Percentiles rank a stretch among this genome's conserved stretches.
Evolutionary conservation across 2,888 invertebrate species (phyloP).

Genomic region (Lamproptera curius): DNA sequence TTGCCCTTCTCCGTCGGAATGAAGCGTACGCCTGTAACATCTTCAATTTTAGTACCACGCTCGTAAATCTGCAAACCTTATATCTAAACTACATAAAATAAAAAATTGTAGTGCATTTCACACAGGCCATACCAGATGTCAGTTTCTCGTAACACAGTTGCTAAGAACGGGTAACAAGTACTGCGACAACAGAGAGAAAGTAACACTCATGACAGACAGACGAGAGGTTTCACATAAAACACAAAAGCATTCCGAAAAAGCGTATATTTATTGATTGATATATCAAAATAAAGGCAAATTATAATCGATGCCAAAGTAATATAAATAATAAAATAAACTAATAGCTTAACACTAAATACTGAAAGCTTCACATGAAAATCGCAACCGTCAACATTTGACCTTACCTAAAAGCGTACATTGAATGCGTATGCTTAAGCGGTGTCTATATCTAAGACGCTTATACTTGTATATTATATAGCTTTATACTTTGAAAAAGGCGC

Average conservation of each 20-base stretch:
- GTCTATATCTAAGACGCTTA: too few relatives aligned
- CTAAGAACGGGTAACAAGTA: too few relatives aligned
- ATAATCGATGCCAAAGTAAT: neutral
- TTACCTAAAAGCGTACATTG: neutral
- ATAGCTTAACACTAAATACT: neutral
- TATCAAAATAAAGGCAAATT: neutral
- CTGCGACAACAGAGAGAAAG: too few relatives aligned
- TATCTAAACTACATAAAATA: too few relatives aligned
- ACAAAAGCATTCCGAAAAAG: conserved; percentile 3
- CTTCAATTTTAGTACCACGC: conserved; percentile 12
- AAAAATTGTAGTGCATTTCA: too few relatives aligned
- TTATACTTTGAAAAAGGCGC: conserved; percentile 31
- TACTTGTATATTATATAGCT: neutral
- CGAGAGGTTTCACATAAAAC: neutral
- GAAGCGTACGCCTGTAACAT: conserved; percentile 68
- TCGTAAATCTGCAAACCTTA: too few relatives aligned
- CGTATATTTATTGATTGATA: conserved; percentile 9
- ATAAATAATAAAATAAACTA: neutral
- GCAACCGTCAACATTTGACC: neutral
- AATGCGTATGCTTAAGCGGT: neutral
- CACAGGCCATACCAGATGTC: too few relatives aligned
- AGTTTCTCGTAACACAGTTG: too few relatives aligned
- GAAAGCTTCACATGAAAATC: neutral
- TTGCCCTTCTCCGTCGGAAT: conserved; percentile 74
- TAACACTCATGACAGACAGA: too few relatives aligned